Base-by-base conservation (phyloP, 2,888 invertebrate species). In the Latheticus oryzae region DNA sequence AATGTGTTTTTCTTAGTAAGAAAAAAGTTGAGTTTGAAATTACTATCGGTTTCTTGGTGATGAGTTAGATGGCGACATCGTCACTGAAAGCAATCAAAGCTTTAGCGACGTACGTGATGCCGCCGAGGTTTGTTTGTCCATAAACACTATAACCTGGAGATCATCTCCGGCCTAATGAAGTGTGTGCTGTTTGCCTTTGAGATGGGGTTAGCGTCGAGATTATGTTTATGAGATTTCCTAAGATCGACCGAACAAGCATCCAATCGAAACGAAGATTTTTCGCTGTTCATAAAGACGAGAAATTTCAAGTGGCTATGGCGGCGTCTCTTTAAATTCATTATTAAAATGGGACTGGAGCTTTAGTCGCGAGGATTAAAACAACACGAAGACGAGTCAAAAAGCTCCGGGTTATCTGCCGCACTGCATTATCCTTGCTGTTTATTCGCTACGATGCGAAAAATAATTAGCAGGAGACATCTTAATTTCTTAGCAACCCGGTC, bases 111-210 rank as follows among this genome's bases (percentile, higher is more conserved):
- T 66, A 77, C 77, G 77, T 77, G 77, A 76, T 73, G 70, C 66
- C 67, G 68, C 61, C 66, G 64, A 64, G 60, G 62, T 71, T 64
- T 78, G 77, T 78, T 78, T 78, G 77, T 76, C 74, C 73, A 77
- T 78, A 78, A 78, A 78, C 77, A 78, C 75, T 73, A 77, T 78
- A 78, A 78, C 77, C 73, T 73, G 72, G 67, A 71, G 72, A 76
- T 76, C 76, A 75, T 76, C 76, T 72, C 68, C 70, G 67, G 66
- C 69, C 75, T 76, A 77, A 77, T 77, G 76, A 77, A 76, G 75
- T 74, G 73, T 73, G 73, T 72, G 70, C 63, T 77, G 76, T 77
- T 76, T 76, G 70, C 73, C 63, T 67, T 65, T 53, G 62, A 63
- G 66, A 71, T 70, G 66, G 71, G 70, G 72, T 70, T 70, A 65